phyloP scores from a whole-genome alignment of 2,113 vertebrate species.

The Passer montanus region DNA sequence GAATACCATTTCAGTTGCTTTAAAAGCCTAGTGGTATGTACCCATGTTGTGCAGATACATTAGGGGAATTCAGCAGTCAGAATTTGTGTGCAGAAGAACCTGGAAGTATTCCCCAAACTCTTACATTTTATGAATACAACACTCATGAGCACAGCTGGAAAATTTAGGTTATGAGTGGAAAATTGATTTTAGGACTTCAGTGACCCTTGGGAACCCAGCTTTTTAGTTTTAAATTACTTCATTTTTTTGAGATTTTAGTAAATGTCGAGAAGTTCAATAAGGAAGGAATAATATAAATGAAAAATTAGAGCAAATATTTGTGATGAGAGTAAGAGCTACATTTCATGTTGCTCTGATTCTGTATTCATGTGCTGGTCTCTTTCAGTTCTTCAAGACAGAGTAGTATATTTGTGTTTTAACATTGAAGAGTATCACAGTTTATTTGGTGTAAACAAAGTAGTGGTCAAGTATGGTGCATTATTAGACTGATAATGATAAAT shows the following conservation, averaged over 20 bases:
- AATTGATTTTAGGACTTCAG: conserved; percentile 1
- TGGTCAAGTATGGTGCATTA: not conserved
- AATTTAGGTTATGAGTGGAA: not conserved
- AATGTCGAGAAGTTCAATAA: not conserved
- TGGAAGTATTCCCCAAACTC: not conserved
- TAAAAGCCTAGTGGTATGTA: not conserved
- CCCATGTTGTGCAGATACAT: not conserved
- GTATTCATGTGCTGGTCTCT: not conserved
- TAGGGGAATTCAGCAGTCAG: not conserved
- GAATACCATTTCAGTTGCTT: not conserved
- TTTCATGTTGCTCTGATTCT: not conserved
- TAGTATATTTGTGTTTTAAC: not conserved
- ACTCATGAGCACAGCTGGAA: not conserved
- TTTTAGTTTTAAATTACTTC: conserved; percentile 11
- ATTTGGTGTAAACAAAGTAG: not conserved
- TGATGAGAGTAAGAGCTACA: not conserved
- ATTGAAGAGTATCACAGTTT: not conserved
- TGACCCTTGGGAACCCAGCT: not conserved
- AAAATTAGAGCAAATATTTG: not conserved
- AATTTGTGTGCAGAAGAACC: not conserved
- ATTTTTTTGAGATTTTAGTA: not conserved
- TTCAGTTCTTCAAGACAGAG: not conserved
- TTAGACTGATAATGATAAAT: not conserved
- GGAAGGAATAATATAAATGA: not conserved
- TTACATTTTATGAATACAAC: not conserved